Conservation (phyloP, 2,797 vertebrate species). For the Sebastes goodei region DNA sequence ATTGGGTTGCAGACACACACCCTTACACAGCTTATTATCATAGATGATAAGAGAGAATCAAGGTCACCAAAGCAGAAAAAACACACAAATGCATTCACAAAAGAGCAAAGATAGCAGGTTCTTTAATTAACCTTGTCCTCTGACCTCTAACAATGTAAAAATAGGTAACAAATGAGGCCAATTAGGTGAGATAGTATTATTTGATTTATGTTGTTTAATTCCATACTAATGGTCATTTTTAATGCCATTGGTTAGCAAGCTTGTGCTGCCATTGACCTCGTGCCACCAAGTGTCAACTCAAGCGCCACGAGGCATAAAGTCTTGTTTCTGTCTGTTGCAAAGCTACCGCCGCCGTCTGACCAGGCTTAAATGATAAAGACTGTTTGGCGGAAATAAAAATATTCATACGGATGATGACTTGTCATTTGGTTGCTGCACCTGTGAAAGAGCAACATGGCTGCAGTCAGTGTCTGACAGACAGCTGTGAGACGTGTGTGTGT, state of each 20-base stretch:
- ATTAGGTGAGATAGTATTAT: constrained; percentile 6
- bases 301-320: not conserved
- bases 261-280: not conserved
- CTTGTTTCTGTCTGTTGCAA: not conserved
- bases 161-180: constrained; percentile 1
- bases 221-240: not conserved
- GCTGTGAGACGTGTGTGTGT: constrained; percentile 33
- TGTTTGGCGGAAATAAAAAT: constrained; percentile 18
- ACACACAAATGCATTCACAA: not conserved
- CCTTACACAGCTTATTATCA: not conserved
- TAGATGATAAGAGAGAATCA: not conserved
- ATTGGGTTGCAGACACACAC: not conserved
- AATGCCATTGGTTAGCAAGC: not conserved
- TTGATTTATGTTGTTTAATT: constrained; percentile 2
- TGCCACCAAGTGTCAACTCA: not conserved
- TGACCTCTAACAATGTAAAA: constrained; percentile 17
- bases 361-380: not conserved
- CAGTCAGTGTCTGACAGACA: constrained; percentile 51
- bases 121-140: constrained; percentile 22
- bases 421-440: constrained; percentile 35
- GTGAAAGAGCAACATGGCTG: constrained; percentile 39
- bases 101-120: not conserved
- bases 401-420: constrained; percentile 8
- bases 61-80: constrained; percentile 12
- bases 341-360: not conserved